These are phyloP conservation scores for Aplysina aerophoba DNA, from an alignment of 37 sponge, comb jelly and placozoan species.

Conservation along the genomic window DNA sequence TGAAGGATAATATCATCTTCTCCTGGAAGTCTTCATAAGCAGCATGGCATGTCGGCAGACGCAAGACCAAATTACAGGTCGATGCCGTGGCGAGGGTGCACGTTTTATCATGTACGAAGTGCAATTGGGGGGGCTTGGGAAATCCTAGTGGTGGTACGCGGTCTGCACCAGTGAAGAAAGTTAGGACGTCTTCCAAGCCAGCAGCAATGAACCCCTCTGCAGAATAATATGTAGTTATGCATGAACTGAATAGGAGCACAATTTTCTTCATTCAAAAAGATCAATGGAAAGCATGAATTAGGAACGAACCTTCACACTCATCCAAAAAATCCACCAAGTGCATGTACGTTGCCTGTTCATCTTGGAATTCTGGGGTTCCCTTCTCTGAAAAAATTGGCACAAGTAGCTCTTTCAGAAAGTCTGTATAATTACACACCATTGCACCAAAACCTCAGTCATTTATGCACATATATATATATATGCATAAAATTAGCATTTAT, in stretches of 20 bases:
- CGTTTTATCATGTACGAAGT: not conserved
- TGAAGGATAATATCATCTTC: not conserved
- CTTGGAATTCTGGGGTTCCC: not conserved
- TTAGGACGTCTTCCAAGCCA: constrained; percentile 34
- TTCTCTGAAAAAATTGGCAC: not conserved
- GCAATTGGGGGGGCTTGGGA: not conserved
- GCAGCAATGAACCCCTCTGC: not conserved
- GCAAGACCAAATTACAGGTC: constrained; percentile 34
- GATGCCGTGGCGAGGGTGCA: constrained; percentile 28
- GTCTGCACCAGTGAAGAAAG: constrained; percentile 36
- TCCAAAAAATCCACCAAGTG: constrained; percentile 52
- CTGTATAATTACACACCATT: not conserved
- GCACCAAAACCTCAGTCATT: not conserved
- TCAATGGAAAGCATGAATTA: no score
- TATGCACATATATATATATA: not conserved
- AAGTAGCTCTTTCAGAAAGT: constrained; percentile 8
- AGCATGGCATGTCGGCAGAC: not conserved
- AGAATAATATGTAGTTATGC: no score
- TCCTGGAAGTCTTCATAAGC: not conserved
- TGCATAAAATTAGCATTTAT: not conserved
- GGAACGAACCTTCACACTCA: constrained; percentile 46
- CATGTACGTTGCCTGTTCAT: constrained; percentile 25
- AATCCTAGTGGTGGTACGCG: constrained; percentile 43
- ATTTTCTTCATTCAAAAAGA: no score
- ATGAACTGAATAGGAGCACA: no score